A percentile compares a stretch with the other conserved stretches of the same genome.
Evolutionary conservation across 2,888 invertebrate species (phyloP).

Genomic region (Lucinisca nassula): DNA sequence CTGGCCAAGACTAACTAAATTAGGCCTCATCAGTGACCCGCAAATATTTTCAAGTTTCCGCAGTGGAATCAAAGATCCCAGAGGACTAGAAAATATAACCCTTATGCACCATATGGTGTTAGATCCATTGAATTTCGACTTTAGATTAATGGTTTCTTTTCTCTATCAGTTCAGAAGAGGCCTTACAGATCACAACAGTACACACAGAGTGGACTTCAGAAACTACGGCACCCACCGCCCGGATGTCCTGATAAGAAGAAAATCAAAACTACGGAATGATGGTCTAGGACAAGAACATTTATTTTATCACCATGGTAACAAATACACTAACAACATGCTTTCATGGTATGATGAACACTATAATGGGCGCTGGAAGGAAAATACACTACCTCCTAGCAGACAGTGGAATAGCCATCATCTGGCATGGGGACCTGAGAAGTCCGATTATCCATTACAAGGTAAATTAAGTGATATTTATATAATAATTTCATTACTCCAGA

Average conservation of each 20-base stretch:
- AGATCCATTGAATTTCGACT: no score
- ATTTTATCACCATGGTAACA: conserved; percentile 86
- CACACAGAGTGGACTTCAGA: conserved; percentile 84
- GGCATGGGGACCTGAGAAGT: conserved; percentile 86
- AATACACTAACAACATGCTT: conserved; percentile 85
- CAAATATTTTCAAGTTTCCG: no score
- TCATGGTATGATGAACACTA: conserved; percentile 87
- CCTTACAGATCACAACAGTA: conserved; percentile 82
- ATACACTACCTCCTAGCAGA: conserved; percentile 80
- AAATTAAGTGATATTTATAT: no score
- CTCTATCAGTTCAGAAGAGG: conserved; percentile 83
- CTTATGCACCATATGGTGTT: no score
- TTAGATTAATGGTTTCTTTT: no score
- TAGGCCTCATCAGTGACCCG: no score
- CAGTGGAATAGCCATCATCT: conserved; percentile 85
- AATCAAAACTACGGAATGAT: conserved; percentile 81
- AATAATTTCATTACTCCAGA: no score
- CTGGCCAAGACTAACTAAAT: no score
- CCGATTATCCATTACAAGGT: conserved; percentile 87
- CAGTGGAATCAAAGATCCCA: no score
- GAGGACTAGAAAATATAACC: no score
- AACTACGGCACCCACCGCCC: conserved; percentile 79
- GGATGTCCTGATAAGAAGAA: conserved; percentile 83
- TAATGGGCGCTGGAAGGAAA: conserved; percentile 83
- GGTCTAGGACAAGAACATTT: conserved; percentile 84